Evolutionary conservation across 1,140 invertebrate species (phyloP).

Genomic region (Theocolax elegans): DNA sequence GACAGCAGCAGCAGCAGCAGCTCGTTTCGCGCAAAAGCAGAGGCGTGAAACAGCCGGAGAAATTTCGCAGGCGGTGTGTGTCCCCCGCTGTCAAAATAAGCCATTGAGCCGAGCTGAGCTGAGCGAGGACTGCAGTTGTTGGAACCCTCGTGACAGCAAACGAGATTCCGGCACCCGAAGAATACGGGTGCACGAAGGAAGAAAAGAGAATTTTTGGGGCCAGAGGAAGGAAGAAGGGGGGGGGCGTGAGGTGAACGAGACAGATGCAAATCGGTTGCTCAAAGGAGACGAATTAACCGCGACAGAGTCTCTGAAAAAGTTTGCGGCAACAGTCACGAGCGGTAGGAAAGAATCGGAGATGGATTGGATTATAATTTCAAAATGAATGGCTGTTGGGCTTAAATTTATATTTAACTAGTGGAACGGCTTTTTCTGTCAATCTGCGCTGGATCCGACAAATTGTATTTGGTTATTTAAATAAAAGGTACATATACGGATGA

Average conservation of each 20-base stretch:
- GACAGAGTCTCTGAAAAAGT: not conserved
- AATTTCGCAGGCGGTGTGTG: slow-evolving; percentile 60
- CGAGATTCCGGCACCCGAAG: slow-evolving; percentile 45
- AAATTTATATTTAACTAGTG: too few species aligned
- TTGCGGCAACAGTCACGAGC: too few species aligned
- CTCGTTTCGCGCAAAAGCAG: slow-evolving; percentile 43
- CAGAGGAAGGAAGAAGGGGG: slow-evolving; percentile 7
- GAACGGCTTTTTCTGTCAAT: too few species aligned
- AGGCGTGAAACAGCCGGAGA: slow-evolving; percentile 64
- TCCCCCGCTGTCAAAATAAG: slow-evolving; percentile 66
- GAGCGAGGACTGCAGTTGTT: slow-evolving; percentile 53
- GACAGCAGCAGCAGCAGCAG: slow-evolving; percentile 36
- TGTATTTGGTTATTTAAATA: too few species aligned
- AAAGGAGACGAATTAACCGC: slow-evolving; percentile 19
- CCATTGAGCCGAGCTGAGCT: slow-evolving; percentile 55
- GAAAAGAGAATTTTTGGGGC: too few species aligned
- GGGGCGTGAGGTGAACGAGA: slow-evolving; percentile 2
- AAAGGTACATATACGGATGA: too few species aligned
- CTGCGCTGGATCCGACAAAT: too few species aligned
- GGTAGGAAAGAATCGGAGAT: not conserved
- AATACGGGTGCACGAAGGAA: slow-evolving; percentile 44
- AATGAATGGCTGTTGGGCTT: too few species aligned
- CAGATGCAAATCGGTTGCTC: slow-evolving; percentile 28
- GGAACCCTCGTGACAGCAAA: slow-evolving; percentile 4
- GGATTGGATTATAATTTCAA: slow-evolving; percentile 14